A percentile compares a stretch with the other conserved stretches of the same genome.
Conservation (phyloP, 2,888 invertebrate genomes). For the Leptinotarsa juncta region DNA sequence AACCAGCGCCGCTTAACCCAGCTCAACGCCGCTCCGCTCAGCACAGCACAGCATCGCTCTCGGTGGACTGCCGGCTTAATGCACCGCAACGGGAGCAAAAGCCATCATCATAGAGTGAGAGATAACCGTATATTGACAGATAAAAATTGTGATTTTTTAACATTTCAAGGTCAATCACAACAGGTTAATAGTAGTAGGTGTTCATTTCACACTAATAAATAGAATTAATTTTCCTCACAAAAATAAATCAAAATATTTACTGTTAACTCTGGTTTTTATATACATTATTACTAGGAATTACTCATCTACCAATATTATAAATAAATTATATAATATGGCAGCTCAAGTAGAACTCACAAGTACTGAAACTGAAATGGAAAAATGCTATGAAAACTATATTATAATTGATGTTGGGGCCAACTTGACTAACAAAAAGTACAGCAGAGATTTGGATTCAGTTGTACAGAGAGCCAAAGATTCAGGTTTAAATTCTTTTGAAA, state of each 20-base stretch:
- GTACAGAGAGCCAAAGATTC: slow-evolving; percentile 93
- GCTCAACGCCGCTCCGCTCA: too few relatives aligned
- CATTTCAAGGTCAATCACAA: too few relatives aligned
- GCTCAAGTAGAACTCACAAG: slow-evolving; percentile 40
- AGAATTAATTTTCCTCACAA: neutral
- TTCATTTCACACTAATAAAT: too few relatives aligned
- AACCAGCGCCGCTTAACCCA: too few relatives aligned
- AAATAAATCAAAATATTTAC: neutral
- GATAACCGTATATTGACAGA: too few relatives aligned
- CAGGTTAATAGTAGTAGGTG: too few relatives aligned
- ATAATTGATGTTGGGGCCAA: slow-evolving; percentile 93
- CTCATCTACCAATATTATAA: slow-evolving; percentile 4
- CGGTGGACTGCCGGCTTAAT: too few relatives aligned
- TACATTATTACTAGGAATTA: slow-evolving; percentile 17
- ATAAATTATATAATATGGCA: slow-evolving; percentile 41
- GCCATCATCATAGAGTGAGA: too few relatives aligned
- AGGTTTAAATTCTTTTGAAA: slow-evolving; percentile 67
- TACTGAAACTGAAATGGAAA: slow-evolving; percentile 70
- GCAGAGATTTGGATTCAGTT: slow-evolving; percentile 91
- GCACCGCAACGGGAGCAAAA: too few relatives aligned
- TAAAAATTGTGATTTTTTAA: too few relatives aligned
- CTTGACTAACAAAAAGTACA: slow-evolving; percentile 93
- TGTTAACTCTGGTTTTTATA: neutral
- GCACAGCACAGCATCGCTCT: too few relatives aligned
- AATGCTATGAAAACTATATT: slow-evolving; percentile 91